Conservation (phyloP, 2,888 invertebrate genomes). For the Plebejus melissa region DNA sequence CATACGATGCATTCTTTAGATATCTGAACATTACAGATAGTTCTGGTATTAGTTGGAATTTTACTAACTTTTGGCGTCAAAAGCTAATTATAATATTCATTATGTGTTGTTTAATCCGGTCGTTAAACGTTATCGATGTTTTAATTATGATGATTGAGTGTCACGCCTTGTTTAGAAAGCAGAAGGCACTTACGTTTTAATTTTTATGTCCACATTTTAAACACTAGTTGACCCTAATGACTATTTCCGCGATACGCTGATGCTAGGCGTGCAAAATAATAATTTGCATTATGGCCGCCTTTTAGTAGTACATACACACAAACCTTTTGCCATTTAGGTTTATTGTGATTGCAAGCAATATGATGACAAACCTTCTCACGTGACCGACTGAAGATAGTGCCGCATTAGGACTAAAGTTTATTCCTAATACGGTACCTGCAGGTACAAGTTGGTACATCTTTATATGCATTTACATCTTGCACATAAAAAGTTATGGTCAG, state of each 20-base stretch:
- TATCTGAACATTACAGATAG: background rate
- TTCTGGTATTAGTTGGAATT: background rate
- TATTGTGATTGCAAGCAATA: background rate
- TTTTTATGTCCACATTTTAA: background rate
- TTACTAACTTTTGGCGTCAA: slow-evolving; percentile 3
- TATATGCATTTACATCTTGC: slow-evolving; percentile 12
- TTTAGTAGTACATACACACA: background rate
- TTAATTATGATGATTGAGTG: background rate
- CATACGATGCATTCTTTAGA: background rate
- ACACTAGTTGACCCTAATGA: background rate
- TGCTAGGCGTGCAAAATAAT: background rate
- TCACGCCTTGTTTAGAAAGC: slow-evolving; percentile 13
- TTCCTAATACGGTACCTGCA: background rate
- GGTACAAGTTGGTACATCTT: background rate
- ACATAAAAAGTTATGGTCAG: slow-evolving; percentile 17
- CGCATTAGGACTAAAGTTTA: background rate
- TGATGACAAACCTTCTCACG: background rate
- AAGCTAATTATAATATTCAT: background rate
- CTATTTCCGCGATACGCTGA: background rate
- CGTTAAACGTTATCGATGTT: slow-evolving; percentile 6
- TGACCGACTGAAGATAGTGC: background rate
- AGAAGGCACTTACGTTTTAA: slow-evolving; percentile 1
- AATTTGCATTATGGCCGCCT: background rate
- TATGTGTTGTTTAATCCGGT: background rate
- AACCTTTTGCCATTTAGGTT: background rate